Conservation (phyloP, 2,888 invertebrate genomes). For the Dynastes hyllus region DNA sequence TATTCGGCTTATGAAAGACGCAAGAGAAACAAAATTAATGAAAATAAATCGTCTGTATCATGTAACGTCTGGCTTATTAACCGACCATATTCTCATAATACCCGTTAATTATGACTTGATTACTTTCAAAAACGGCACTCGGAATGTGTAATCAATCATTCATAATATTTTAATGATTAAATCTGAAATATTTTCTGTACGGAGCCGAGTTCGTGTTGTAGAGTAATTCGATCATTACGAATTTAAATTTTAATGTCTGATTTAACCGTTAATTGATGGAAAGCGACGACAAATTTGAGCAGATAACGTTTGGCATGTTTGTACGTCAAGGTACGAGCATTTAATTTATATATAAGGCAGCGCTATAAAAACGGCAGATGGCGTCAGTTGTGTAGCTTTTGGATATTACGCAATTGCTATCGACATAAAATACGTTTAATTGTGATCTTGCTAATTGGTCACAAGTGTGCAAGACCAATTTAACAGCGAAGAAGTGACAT, state of each 20-base stretch:
- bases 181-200: not conserved
- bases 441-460: too few relatives aligned
- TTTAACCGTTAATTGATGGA: conserved; percentile 8
- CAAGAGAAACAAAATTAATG: conserved; percentile 5
- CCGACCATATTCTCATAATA: conserved; percentile 26
- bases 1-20: conserved; percentile 6
- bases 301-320: too few relatives aligned
- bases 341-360: too few relatives aligned
- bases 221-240: not conserved
- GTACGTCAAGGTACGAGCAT: too few relatives aligned
- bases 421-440: too few relatives aligned
- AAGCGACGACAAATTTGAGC: not conserved
- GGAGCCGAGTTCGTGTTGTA: not conserved
- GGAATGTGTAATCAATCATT: conserved; percentile 35
- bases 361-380: too few relatives aligned
- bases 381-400: too few relatives aligned
- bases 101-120: conserved; percentile 26
- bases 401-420: too few relatives aligned
- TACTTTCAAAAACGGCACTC: conserved; percentile 22
- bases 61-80: conserved; percentile 20
- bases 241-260: not conserved
- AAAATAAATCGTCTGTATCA: conserved; percentile 23
- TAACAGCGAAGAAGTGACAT: too few relatives aligned
- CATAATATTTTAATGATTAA: conserved; percentile 30
- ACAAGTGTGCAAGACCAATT: too few relatives aligned